These are phyloP conservation scores for Myxocyprinus asiaticus DNA, from an alignment of 2,113 vertebrate genomes.

Conservation along the genomic window DNA sequence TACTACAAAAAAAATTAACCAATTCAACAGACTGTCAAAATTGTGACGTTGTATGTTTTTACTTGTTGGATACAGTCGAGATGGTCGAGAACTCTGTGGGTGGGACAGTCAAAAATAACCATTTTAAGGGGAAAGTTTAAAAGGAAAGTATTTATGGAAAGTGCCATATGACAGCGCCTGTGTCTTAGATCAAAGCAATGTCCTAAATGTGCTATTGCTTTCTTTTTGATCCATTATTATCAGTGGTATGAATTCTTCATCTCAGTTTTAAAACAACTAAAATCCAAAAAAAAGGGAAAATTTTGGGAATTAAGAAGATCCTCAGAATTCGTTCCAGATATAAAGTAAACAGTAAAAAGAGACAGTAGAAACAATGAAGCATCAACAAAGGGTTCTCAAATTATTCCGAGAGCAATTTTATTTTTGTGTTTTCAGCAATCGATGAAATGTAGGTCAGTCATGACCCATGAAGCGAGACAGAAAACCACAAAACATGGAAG, in stretches of 20 bases:
- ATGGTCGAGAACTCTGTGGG: too few species aligned
- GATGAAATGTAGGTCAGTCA: conserved; percentile 25
- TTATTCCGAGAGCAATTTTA: conserved; percentile 14
- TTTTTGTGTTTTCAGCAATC: conserved; percentile 2
- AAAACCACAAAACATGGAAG: conserved; percentile 54
- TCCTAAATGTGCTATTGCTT: neutral
- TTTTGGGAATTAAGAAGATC: conserved; percentile 19
- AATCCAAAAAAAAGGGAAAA: neutral
- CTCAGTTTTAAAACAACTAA: conserved; percentile 2
- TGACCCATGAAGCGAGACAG: conserved; percentile 21
- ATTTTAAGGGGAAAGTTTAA: too few species aligned
- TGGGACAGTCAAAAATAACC: too few species aligned
- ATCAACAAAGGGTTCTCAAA: conserved; percentile 13
- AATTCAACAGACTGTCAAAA: too few species aligned
- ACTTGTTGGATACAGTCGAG: too few species aligned
- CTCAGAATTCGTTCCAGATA: conserved; percentile 24
- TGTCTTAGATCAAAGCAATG: too few species aligned
- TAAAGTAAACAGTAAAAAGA: conserved; percentile 32
- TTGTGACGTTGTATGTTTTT: too few species aligned
- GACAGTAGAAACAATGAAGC: conserved; percentile 21
- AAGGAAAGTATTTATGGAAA: too few species aligned
- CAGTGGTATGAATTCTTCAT: neutral
- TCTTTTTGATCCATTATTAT: neutral
- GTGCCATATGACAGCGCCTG: too few species aligned
- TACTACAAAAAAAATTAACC: too few species aligned